Evolutionary conservation across 2,797 vertebrate species (phyloP).

Genomic region (Coregonus suidteri): DNA sequence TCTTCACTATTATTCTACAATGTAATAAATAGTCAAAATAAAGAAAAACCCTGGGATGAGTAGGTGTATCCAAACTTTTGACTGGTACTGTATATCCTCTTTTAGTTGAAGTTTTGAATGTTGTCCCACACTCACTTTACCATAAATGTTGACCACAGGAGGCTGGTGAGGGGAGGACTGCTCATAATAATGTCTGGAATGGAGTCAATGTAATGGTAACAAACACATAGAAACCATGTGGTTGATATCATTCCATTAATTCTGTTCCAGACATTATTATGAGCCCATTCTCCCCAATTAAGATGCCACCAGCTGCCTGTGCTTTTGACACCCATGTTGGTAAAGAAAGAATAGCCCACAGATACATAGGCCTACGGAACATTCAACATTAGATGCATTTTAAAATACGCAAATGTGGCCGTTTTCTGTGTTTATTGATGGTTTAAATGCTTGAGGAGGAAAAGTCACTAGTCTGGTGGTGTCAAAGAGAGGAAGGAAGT

Average conservation of each 20-base stretch:
- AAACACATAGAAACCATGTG: too few species aligned
- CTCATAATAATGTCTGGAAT: too few species aligned
- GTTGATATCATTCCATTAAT: too few species aligned
- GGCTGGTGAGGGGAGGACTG: too few species aligned
- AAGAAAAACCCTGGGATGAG: too few species aligned
- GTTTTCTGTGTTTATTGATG: background rate
- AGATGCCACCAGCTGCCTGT: too few species aligned
- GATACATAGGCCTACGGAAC: background rate
- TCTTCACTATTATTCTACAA: too few species aligned
- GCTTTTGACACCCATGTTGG: background rate
- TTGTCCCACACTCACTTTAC: background rate
- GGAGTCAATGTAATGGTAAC: too few species aligned
- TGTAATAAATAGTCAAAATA: too few species aligned
- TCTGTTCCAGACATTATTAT: too few species aligned
- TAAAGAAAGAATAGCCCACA: background rate
- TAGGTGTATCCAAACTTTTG: too few species aligned
- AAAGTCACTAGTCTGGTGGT: background rate
- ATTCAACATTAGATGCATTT: background rate
- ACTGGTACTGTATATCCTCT: background rate
- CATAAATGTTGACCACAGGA: background rate
- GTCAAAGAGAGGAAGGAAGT: background rate
- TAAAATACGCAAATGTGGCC: background rate
- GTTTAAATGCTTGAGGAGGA: background rate
- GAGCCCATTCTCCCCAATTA: too few species aligned
- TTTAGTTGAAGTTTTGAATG: background rate